A percentile compares a stretch with the other conserved stretches of the same genome.
These are phyloP conservation scores for Acleris holmiana DNA, from an alignment of 2,888 invertebrate species.

Conservation along the genomic window DNA sequence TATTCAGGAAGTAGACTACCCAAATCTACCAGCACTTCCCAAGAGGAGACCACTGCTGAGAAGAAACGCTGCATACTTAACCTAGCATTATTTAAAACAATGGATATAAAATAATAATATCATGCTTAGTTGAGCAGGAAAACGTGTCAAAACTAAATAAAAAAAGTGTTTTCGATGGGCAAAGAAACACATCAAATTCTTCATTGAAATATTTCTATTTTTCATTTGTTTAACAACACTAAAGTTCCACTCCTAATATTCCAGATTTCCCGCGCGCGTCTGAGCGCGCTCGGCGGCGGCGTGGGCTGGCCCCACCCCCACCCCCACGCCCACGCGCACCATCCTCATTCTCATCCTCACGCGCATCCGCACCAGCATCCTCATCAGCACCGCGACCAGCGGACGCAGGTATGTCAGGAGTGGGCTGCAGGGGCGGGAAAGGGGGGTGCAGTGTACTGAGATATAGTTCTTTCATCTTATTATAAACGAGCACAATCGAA, in stretches of 20 bases:
- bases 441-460: background rate
- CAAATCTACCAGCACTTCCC: too few relatives aligned
- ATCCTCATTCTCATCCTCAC: slow-evolving; percentile 43
- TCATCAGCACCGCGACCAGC: slow-evolving; percentile 47
- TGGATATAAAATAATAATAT: too few relatives aligned
- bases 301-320: slow-evolving; percentile 64
- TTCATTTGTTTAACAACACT: too few relatives aligned
- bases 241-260: slow-evolving; percentile 4
- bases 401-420: slow-evolving; percentile 57
- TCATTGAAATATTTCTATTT: too few relatives aligned
- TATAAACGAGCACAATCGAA: background rate
- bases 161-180: too few relatives aligned
- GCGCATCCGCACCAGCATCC: slow-evolving; percentile 44
- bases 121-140: too few relatives aligned
- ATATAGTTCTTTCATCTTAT: background rate
- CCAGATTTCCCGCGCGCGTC: slow-evolving; percentile 73
- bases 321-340: slow-evolving; percentile 41
- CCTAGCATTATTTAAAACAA: too few relatives aligned
- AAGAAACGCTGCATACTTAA: too few relatives aligned
- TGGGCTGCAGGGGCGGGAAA: background rate
- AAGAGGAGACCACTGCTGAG: too few relatives aligned
- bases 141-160: too few relatives aligned
- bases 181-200: too few relatives aligned
- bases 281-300: slow-evolving; percentile 66
- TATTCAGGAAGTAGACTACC: too few relatives aligned